Percentiles rank a stretch among this genome's conserved stretches.
phyloP scores from a whole-genome alignment of 2,888 invertebrate species.

The Camptogramma bilineatum region DNA sequence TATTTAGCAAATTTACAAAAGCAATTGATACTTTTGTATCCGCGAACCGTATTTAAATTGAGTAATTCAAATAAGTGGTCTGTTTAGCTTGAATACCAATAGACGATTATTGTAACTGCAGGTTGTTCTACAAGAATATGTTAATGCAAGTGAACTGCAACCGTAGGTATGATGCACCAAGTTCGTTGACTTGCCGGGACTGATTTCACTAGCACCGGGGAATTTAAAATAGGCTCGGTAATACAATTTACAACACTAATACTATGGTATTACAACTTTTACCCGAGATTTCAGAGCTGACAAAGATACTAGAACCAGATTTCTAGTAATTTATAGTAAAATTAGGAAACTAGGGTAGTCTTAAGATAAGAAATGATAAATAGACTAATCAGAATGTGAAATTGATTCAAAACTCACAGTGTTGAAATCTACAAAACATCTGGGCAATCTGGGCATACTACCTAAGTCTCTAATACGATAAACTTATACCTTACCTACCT shows the following conservation, averaged over 20 bases:
- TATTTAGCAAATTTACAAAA: background rate
- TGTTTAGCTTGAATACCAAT: background rate
- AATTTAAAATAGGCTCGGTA: constrained; percentile 34
- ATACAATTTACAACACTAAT: constrained; percentile 30
- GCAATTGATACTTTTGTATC: background rate
- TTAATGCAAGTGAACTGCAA: constrained; percentile 19
- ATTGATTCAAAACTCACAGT: no score
- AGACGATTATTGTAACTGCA: background rate
- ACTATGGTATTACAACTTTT: constrained; percentile 25
- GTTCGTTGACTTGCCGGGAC: constrained; percentile 39
- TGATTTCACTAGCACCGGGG: constrained; percentile 40
- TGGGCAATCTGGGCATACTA: no score
- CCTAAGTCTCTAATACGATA: no score
- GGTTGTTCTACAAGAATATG: constrained; percentile 16
- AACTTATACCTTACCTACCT: no score
- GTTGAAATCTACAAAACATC: no score
- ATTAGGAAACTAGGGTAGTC: background rate
- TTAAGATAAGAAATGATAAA: background rate
- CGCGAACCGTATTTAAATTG: background rate
- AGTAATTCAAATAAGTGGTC: background rate
- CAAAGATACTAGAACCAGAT: constrained; percentile 4
- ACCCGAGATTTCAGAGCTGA: constrained; percentile 13
- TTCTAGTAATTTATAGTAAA: constrained; percentile 10
- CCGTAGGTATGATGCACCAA: constrained; percentile 33
- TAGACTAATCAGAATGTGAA: background rate